A percentile compares a stretch with the other conserved stretches of the same genome.
phyloP scores from a whole-genome alignment of 37 sponge, comb jelly and placozoan genomes.

The Ianthella basta region DNA sequence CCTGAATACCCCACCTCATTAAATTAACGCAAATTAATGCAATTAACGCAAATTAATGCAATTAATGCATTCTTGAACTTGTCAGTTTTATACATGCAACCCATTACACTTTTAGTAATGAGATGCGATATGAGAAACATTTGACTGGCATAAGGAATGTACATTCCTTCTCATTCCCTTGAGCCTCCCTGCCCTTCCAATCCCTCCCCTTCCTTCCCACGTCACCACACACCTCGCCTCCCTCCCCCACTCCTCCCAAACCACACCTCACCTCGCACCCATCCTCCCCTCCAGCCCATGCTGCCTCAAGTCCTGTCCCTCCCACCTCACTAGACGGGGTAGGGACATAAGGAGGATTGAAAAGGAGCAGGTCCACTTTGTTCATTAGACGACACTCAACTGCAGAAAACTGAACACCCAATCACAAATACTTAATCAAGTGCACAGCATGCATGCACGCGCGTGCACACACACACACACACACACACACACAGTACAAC shows the following conservation, averaged over 20 bases:
- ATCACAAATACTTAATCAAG: neutral
- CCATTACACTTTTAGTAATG: no score
- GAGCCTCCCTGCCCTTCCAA: neutral
- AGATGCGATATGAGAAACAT: no score
- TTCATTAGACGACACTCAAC: slow-evolving; percentile 37
- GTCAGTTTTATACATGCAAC: no score
- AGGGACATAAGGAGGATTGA: slow-evolving; percentile 97
- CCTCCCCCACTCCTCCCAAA: neutral
- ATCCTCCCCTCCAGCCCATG: slow-evolving; percentile 94
- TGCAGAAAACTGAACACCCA: slow-evolving; percentile 20
- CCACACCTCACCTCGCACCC: slow-evolving; percentile 82
- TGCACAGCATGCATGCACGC: no score
- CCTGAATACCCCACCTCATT: no score
- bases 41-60: no score
- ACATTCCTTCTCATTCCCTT: neutral
- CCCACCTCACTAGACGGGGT: slow-evolving; percentile 82
- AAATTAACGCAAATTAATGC: no score
- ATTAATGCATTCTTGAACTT: no score
- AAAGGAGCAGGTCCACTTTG: slow-evolving; percentile 87
- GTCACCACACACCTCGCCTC: neutral
- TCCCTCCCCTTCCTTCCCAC: neutral
- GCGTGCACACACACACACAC: no score
- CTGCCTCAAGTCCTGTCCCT: slow-evolving; percentile 70
- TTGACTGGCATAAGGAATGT: no score
- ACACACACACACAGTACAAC: no score